A percentile compares a stretch with the other conserved stretches of the same genome.
phyloP scores from a whole-genome alignment of 1,140 invertebrate genomes.

The Brevipalpus yothersi region DNA sequence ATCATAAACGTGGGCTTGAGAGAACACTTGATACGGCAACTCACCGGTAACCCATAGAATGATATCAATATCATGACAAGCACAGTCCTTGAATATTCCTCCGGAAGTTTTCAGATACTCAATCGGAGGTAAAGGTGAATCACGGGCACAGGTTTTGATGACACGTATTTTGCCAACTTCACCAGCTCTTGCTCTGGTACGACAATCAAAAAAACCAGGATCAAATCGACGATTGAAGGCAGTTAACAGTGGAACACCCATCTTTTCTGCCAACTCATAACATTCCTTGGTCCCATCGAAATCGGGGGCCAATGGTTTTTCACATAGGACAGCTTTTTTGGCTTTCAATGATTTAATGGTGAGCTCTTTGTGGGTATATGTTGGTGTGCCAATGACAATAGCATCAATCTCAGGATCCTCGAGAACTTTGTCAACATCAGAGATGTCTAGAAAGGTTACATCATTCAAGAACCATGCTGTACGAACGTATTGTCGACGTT shows the following conservation, averaged over 20 bases:
- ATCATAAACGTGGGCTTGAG: constrained; percentile 24
- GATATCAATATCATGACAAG: constrained; percentile 40
- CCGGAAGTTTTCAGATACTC: constrained; percentile 36
- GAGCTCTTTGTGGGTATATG: constrained; percentile 32
- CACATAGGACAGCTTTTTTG: constrained; percentile 36
- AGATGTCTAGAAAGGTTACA: constrained; percentile 23
- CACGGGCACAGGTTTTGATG: background rate
- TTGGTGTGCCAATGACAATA: constrained; percentile 32
- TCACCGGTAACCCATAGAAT: constrained; percentile 17
- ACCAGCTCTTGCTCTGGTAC: background rate
- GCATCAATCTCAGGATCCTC: constrained; percentile 28
- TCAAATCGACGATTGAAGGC: constrained; percentile 12
- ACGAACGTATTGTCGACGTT: constrained; percentile 23
- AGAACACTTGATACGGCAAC: constrained; percentile 27
- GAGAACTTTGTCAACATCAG: constrained; percentile 25
- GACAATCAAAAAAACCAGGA: background rate
- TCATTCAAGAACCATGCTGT: constrained; percentile 25
- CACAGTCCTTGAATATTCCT: constrained; percentile 42
- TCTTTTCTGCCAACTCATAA: constrained; percentile 30
- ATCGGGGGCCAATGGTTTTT: constrained; percentile 38
- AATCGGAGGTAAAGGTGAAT: constrained; percentile 15
- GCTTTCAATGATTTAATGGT: constrained; percentile 29
- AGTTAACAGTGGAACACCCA: constrained; percentile 28
- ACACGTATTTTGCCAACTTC: background rate
- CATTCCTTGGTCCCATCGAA: constrained; percentile 26